A percentile compares a stretch with the other conserved stretches of the same genome.
phyloP scores from a whole-genome alignment of 2,888 invertebrate species.

The Plagodis pulveraria region DNA sequence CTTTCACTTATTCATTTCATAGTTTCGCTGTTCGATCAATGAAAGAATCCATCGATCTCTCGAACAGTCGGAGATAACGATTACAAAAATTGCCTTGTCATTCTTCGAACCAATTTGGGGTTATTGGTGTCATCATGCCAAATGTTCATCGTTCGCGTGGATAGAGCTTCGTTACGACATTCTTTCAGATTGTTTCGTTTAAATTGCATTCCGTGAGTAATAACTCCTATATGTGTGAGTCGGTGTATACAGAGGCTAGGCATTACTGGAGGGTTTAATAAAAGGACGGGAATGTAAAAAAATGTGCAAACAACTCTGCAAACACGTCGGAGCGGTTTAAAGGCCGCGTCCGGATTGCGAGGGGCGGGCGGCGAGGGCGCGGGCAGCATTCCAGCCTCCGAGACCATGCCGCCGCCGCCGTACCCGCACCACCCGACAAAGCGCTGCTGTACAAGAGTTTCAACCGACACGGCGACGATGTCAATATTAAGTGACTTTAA shows the following conservation, averaged over 20 bases:
- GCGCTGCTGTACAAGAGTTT: slow-evolving; percentile 9
- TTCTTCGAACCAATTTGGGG: slow-evolving; percentile 26
- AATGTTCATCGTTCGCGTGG: slow-evolving; percentile 9
- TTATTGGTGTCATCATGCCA: slow-evolving; percentile 35
- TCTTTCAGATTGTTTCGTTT: slow-evolving; percentile 32
- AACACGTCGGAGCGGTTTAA: slow-evolving; percentile 84
- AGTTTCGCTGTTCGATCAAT: slow-evolving; percentile 64
- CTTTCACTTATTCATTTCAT: slow-evolving; percentile 81
- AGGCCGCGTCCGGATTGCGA: slow-evolving; percentile 83
- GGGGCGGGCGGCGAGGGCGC: slow-evolving; percentile 63
- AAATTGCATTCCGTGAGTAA: slow-evolving; percentile 34
- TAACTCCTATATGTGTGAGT: slow-evolving; percentile 30
- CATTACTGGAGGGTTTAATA: slow-evolving; percentile 70
- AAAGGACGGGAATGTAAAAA: slow-evolving; percentile 81
- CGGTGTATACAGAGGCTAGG: slow-evolving; percentile 42
- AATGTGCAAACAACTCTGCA: slow-evolving; percentile 84
- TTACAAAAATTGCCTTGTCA: slow-evolving; percentile 35
- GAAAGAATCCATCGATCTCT: slow-evolving; percentile 39
- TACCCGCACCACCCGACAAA: slow-evolving; percentile 59
- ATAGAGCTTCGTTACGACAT: slow-evolving; percentile 14
- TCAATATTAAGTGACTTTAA: no score
- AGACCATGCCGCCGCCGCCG: slow-evolving; percentile 45
- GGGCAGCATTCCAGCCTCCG: slow-evolving; percentile 76
- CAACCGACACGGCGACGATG: not conserved
- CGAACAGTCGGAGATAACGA: slow-evolving; percentile 41